Evolutionary conservation across 2,888 invertebrate species (phyloP), one percentile per base, ranked within the genome.

Genomic region (Philereme vetulata): DNA sequence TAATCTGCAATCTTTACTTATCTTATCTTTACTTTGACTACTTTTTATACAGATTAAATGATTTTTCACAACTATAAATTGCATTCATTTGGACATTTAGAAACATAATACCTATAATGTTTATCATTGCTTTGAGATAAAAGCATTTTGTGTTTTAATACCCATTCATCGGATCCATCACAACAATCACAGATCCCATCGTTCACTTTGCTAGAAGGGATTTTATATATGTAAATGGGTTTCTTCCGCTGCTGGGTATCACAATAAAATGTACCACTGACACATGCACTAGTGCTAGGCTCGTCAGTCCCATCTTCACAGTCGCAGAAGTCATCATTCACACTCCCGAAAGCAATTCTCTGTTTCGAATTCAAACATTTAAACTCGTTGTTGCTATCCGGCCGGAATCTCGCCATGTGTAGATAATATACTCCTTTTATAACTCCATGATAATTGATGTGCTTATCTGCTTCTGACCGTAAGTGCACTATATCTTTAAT

Each of bases 131-230:
- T 77, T 71, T 91, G 90, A 8, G 88, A 88, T 11, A 91, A 68
- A 34, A 90, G 64, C 65, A 77, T 80, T 46, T 74, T 65, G 32
- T 68, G 71, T 5, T 72, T 48, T 56, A 75, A 71, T 5, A 84
- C 66, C 95, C 95, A 97, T 84, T 97, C 97, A 85, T 97, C 97
- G 48, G 96, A 96, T n/a, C 97, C 97, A 88, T 97, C 97, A 84
- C 97, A 97, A 77, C 98, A 98, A 85, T 98, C 98, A 92, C 98
- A 98, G 68, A 98, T 95, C 5, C 97, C 97, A 93, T 99, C 98
- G 86, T 98, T 98, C 0, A 99, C 96, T 79, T 96, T 93, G 66
- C 95, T 95, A 1, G 98, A 96, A 7, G 96, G 94, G 70, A 93
- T 82, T 66, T 68, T 71, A 45, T 84, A 82, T 54, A 73, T 92